A percentile compares a stretch with the other conserved stretches of the same genome.
These are phyloP conservation scores for Hypsopygia costalis DNA, from an alignment of 2,888 invertebrate genomes.

Conservation along the genomic window DNA sequence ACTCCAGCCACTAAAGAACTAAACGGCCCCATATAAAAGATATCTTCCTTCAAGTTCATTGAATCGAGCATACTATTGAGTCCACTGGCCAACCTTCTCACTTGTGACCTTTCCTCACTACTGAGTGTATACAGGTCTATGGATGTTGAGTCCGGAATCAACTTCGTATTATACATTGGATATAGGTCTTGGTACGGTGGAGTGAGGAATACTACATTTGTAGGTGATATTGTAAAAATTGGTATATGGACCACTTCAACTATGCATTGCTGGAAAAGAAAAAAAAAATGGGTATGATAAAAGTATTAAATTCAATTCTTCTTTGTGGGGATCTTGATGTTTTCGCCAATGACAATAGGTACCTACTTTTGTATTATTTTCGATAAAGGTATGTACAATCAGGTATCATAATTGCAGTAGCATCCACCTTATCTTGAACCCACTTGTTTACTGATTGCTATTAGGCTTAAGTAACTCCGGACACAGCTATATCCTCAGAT, in stretches of 20 bases:
- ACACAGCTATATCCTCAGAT: too few relatives aligned
- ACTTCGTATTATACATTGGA: conserved; percentile 67
- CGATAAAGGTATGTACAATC: too few relatives aligned
- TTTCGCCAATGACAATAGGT: too few relatives aligned
- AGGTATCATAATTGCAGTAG: too few relatives aligned
- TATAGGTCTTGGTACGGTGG: conserved; percentile 81
- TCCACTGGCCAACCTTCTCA: conserved; percentile 68
- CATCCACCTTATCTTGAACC: too few relatives aligned
- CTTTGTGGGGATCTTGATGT: too few relatives aligned
- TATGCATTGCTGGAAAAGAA: conserved; percentile 75
- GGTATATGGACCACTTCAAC: conserved; percentile 83
- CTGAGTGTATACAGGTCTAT: conserved; percentile 60
- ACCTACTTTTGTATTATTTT: too few relatives aligned
- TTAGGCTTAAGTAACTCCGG: too few relatives aligned
- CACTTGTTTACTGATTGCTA: too few relatives aligned
- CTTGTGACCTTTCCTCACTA: conserved; percentile 54
- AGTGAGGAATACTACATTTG: conserved; percentile 81
- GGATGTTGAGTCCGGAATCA: conserved; percentile 44
- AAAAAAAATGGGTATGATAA: too few relatives aligned
- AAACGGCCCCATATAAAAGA: conserved; percentile 82
- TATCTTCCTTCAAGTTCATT: conserved; percentile 82
- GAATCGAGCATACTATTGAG: conserved; percentile 78
- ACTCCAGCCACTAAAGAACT: conserved; percentile 82
- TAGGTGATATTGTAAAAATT: conserved; percentile 78
- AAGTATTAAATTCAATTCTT: too few relatives aligned